Evolutionary conservation across 2,888 invertebrate genomes (phyloP), one percentile per base, ranked within the genome.

Genomic region (Drosophila histrio): DNA sequence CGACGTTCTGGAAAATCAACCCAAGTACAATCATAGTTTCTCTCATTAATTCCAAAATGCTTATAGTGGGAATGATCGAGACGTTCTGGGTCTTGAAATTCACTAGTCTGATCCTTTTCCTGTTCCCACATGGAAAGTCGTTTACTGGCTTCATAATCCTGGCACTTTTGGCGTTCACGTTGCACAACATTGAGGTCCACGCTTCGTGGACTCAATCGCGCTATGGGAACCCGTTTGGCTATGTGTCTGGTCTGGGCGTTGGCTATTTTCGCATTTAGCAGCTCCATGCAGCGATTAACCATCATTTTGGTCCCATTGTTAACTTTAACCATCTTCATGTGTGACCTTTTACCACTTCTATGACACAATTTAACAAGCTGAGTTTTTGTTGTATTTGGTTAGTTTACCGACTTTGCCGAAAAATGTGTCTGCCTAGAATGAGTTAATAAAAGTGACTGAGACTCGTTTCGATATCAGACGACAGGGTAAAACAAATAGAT

Each of bases 1-100:
- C n/a, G 15, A 1, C 30, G 17, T 19, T 81, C 56, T 1, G 89
- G 86, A 13, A 89, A 91, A 19, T 79, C 62, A 0, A 63, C 32
- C 91, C 90, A 91, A 0, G 90, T 91, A 38, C 87, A 86, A 39
- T 83, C 70, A 54, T 87, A 90, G 2, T 26, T 58, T 0, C 89
- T 82, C 3, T 77, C 67, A 0, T 67, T 28, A 21, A 88, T 63
- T 5, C 72, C 77, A 5, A 63, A 65, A 2, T 61, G 71, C 15
- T 79, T 76, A 13, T 89, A 90, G 38, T 87, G 79, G 0, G 78
- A 53, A 0, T 78, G 71, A 61, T 91, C 91, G 43, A 88, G 71
- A 1, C 82, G 79, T 0, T 46, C 15, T 3, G 21, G 24, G 9
- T 44, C 21, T 0, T 44, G 1, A 0, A 7, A 2, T 5, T 7